Percentiles rank a stretch among this genome's conserved stretches.
Evolutionary conservation across 2,888 invertebrate genomes (phyloP).

Genomic region (Geotrupes spiniger): DNA sequence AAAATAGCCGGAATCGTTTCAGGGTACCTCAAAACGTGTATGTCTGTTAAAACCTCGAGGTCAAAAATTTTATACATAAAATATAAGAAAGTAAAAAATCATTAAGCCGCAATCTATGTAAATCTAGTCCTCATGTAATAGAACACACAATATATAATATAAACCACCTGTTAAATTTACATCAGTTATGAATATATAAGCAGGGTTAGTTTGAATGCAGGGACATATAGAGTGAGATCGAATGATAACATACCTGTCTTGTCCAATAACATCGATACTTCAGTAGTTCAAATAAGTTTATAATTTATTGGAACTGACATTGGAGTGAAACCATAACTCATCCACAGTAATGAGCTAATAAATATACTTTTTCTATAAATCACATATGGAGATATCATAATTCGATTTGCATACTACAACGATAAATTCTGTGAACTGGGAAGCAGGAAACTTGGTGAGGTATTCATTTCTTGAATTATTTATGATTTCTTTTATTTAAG

Average conservation of each 20-base stretch:
- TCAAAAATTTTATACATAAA: too few relatives aligned
- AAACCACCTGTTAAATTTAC: too few relatives aligned
- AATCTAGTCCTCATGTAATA: too few relatives aligned
- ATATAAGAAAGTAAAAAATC: too few relatives aligned
- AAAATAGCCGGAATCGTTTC: too few relatives aligned
- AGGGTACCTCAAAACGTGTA: too few relatives aligned
- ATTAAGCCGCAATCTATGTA: too few relatives aligned
- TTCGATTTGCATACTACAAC: constrained; percentile 27
- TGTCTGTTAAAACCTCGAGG: too few relatives aligned
- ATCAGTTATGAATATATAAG: too few relatives aligned
- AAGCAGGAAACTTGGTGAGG: constrained; percentile 22
- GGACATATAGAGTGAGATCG: constrained; percentile 2
- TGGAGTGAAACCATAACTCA: constrained; percentile 17
- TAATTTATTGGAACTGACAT: constrained; percentile 17
- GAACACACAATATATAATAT: too few relatives aligned
- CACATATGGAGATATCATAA: constrained; percentile 18
- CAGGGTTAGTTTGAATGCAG: too few relatives aligned
- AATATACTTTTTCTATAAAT: constrained; percentile 19
- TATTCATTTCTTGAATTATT: constrained; percentile 18
- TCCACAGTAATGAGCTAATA: constrained; percentile 20
- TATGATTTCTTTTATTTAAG: neutral
- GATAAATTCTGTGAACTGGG: constrained; percentile 25
- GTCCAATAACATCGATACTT: constrained; percentile 19
- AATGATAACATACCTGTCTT: constrained; percentile 9
- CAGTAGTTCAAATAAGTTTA: constrained; percentile 17